phyloP scores from a whole-genome alignment of 2,797 vertebrate species.

The Todus mexicanus region DNA sequence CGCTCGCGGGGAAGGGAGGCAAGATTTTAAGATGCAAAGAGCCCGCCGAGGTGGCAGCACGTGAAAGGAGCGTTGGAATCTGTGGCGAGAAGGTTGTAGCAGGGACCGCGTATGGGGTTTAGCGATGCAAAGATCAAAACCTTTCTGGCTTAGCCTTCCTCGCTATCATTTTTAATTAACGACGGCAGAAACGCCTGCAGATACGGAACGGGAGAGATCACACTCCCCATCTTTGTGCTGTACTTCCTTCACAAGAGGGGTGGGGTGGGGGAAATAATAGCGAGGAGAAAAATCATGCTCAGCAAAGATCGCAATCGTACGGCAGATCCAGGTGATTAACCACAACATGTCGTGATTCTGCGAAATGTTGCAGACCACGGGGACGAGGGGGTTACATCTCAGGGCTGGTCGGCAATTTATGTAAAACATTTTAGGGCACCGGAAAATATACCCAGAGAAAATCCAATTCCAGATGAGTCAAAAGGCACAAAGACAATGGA shows the following conservation, averaged over 20 bases:
- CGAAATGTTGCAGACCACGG: background rate
- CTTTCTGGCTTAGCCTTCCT: background rate
- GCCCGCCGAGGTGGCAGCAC: background rate
- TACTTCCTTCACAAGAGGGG: background rate
- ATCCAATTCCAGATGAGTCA: slow-evolving; percentile 51
- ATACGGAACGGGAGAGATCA: background rate
- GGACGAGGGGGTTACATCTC: background rate
- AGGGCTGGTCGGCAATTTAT: background rate
- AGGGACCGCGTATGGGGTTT: background rate
- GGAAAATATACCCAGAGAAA: slow-evolving; percentile 46
- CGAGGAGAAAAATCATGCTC: background rate
- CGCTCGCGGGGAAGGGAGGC: background rate
- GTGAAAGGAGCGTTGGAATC: background rate
- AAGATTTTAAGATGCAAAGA: background rate
- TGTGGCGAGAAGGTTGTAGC: background rate
- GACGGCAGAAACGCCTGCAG: slow-evolving; percentile 48
- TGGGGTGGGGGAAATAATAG: background rate
- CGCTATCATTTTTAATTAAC: slow-evolving; percentile 67
- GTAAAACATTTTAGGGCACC: background rate
- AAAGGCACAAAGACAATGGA: slow-evolving; percentile 60
- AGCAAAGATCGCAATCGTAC: background rate
- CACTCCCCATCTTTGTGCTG: background rate
- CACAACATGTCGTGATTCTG: background rate
- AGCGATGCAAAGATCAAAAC: slow-evolving; percentile 34
- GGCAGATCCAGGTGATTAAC: background rate